Conservation (phyloP, 2,888 invertebrate genomes). For the Hemicrepidius hirtus region DNA sequence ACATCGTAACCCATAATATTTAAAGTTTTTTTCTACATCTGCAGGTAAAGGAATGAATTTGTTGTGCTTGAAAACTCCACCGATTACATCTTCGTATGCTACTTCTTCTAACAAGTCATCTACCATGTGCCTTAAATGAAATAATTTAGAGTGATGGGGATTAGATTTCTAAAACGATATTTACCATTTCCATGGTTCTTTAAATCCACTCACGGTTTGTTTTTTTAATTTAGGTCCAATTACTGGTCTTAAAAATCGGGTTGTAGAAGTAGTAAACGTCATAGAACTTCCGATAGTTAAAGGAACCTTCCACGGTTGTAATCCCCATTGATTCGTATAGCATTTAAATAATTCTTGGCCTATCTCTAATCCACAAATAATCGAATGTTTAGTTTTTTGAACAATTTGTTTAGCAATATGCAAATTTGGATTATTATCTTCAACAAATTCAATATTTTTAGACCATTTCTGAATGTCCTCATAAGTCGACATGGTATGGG, state of each 20-base stretch:
- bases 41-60: constrained; percentile 39
- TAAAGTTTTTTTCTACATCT: constrained; percentile 40
- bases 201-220: neutral
- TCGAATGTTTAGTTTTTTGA: constrained; percentile 16
- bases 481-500: constrained; percentile 19
- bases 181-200: constrained; percentile 30
- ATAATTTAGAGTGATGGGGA: too few species aligned
- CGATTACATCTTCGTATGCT: constrained; percentile 37
- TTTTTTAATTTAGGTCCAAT: neutral
- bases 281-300: constrained; percentile 34
- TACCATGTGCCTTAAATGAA: constrained; percentile 29
- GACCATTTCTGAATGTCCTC: constrained; percentile 40
- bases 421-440: constrained; percentile 33
- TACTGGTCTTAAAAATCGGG: constrained; percentile 27
- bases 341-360: constrained; percentile 39
- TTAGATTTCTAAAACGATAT: neutral
- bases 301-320: constrained; percentile 47
- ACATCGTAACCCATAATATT: constrained; percentile 28
- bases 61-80: constrained; percentile 34
- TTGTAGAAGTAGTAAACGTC: neutral
- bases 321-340: constrained; percentile 20
- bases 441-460: constrained; percentile 43
- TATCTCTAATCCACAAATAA: constrained; percentile 43
- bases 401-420: constrained; percentile 28
- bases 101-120: constrained; percentile 34